Evolutionary conservation across 2,888 invertebrate species (phyloP).

Genomic region (Andrena praecox): DNA sequence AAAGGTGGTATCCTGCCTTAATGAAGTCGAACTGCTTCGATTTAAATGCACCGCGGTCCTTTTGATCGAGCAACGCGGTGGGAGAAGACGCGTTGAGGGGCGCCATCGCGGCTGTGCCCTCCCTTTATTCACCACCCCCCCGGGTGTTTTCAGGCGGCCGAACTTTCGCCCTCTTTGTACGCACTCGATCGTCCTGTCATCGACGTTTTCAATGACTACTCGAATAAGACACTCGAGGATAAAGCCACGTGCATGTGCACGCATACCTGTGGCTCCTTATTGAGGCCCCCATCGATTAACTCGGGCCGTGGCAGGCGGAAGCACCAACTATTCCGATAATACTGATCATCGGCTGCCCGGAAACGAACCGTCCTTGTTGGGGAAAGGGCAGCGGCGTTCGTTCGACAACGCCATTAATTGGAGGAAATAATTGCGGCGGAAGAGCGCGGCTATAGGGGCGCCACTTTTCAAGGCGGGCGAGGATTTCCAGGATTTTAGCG

Average conservation of each 20-base stretch:
- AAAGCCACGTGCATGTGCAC: slow-evolving; percentile 29
- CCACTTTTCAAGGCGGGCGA: neutral
- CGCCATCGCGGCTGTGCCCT: neutral
- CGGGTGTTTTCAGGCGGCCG: neutral
- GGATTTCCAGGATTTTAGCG: neutral
- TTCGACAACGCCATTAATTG: slow-evolving; percentile 30
- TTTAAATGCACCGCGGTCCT: neutral
- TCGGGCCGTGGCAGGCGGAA: slow-evolving; percentile 8
- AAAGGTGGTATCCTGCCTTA: too few relatives aligned
- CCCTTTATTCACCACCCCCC: too few relatives aligned
- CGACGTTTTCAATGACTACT: slow-evolving; percentile 48
- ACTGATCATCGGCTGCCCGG: slow-evolving; percentile 32
- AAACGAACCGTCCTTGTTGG: slow-evolving; percentile 34
- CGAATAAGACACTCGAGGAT: slow-evolving; percentile 33
- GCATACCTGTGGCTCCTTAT: slow-evolving; percentile 38
- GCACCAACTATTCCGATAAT: slow-evolving; percentile 56
- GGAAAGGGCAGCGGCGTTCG: slow-evolving; percentile 23
- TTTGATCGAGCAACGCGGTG: neutral
- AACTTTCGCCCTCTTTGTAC: slow-evolving; percentile 5
- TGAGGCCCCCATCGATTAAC: slow-evolving; percentile 56
- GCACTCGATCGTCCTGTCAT: slow-evolving; percentile 31
- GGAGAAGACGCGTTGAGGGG: neutral
- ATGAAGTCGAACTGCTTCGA: neutral
- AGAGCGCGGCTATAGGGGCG: too few relatives aligned
- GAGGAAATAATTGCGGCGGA: slow-evolving; percentile 12